Evolutionary conservation across 1,140 invertebrate genomes (phyloP), one percentile per base, ranked within the genome.

Genomic region (Zaprionus davidi): DNA sequence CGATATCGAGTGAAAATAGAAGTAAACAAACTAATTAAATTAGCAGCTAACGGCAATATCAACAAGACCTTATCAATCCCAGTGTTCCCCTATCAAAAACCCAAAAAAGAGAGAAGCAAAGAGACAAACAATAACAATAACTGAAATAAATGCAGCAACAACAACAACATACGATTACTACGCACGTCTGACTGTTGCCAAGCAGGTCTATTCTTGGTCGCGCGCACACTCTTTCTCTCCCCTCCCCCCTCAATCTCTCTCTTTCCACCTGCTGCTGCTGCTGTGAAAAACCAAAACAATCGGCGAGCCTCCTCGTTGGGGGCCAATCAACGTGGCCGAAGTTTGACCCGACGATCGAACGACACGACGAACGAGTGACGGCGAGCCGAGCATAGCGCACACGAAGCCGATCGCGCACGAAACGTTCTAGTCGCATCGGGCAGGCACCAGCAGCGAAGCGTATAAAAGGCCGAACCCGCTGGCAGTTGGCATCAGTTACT

Each of bases 401-500:
- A 34, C 31, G 31, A 11, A 34, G 9, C 80, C 62, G 67, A 76
- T 66, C 78, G 72, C 5, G 22, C 62, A 9, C 36, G 59, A 72
- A 51, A 57, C 68, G 78, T 88, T 88, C 84, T 90, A 78, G 85
- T 79, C 81, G 79, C 53, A 79, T 87, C 82, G 83, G 57, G 58
- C 70, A 73, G 71, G 38, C 64, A 44, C 65, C 71, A 20, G 9
- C 71, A 12, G 9, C 53, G 74, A 5, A 49, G 78, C 55, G 82
- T 92, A 92, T 92, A 92, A 82, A 92, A 92, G 81, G 75, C 66
- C 51, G 62, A 28, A 17, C 9, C 53, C n/a, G 55, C 53, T 13
- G 26, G 24, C 73, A 67, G 63, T 64, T 68, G 76, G 67, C 85
- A 91, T 92, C 85, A 92, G 91, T 92, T 91, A 87, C 91, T 92